A percentile compares a stretch with the other conserved stretches of the same genome.
Conservation (phyloP, 2,797 vertebrate species). For the Chlorospingus flavigularis region DNA sequence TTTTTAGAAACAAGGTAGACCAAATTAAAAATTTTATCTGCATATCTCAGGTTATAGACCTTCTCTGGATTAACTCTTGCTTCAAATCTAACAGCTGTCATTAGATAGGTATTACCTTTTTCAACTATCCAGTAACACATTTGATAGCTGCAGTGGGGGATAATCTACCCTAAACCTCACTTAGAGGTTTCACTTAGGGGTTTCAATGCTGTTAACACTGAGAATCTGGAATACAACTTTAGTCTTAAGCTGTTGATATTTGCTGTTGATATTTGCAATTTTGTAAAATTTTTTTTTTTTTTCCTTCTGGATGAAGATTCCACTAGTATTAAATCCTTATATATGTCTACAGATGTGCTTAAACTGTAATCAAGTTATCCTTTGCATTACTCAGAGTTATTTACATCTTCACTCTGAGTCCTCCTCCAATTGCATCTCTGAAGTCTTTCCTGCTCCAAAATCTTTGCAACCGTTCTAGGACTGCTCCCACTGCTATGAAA, state of each 20-base stretch:
- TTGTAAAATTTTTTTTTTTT: neutral
- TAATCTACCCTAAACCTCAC: neutral
- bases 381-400: neutral
- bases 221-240: neutral
- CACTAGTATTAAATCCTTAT: neutral
- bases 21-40: neutral
- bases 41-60: neutral
- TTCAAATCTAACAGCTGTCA: neutral
- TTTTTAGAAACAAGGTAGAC: neutral
- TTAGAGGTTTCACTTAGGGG: neutral
- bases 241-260: neutral
- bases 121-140: neutral
- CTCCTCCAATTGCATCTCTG: neutral
- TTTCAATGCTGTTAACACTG: neutral
- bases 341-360: neutral
- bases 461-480: neutral
- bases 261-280: neutral
- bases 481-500: neutral
- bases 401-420: neutral
- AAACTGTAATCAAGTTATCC: neutral
- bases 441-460: neutral
- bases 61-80: neutral
- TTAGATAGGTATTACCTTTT: neutral
- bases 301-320: neutral
- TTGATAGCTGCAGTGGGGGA: neutral